These are phyloP conservation scores for Ferrisia virgata DNA, from an alignment of 2,888 invertebrate species.

Conservation along the genomic window DNA sequence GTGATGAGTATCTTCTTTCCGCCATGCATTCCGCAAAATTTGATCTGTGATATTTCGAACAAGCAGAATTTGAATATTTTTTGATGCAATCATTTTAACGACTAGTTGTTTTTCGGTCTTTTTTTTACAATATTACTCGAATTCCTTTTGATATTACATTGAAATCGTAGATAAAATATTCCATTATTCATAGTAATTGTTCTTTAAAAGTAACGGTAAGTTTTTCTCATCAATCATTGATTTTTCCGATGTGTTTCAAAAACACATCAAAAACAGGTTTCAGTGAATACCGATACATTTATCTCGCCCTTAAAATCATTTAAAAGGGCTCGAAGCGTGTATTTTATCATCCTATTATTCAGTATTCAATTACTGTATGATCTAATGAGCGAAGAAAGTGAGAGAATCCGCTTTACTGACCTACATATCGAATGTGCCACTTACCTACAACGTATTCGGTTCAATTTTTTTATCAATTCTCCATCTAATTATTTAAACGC, in stretches of 20 bases:
- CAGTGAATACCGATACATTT: background rate
- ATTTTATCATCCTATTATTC: background rate
- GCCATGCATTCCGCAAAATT: background rate
- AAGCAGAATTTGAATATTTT: constrained; percentile 23
- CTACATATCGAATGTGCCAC: constrained; percentile 27
- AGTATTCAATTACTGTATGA: background rate
- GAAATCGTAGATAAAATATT: background rate
- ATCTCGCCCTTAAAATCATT: background rate
- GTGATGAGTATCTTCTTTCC: too few species aligned
- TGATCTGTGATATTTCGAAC: background rate
- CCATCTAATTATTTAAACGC: background rate
- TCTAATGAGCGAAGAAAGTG: background rate
- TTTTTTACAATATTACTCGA: background rate
- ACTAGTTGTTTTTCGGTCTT: background rate
- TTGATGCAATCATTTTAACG: constrained; percentile 18
- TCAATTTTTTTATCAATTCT: background rate
- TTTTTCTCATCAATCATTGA: background rate
- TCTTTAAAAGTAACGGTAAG: background rate
- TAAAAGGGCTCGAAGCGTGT: background rate
- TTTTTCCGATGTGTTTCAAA: background rate
- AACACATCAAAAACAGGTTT: background rate
- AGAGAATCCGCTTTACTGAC: constrained; percentile 11
- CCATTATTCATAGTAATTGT: background rate
- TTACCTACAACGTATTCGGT: background rate
- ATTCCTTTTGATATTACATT: background rate